Conservation (phyloP, 2,113 vertebrate species). For the Serinus canaria region DNA sequence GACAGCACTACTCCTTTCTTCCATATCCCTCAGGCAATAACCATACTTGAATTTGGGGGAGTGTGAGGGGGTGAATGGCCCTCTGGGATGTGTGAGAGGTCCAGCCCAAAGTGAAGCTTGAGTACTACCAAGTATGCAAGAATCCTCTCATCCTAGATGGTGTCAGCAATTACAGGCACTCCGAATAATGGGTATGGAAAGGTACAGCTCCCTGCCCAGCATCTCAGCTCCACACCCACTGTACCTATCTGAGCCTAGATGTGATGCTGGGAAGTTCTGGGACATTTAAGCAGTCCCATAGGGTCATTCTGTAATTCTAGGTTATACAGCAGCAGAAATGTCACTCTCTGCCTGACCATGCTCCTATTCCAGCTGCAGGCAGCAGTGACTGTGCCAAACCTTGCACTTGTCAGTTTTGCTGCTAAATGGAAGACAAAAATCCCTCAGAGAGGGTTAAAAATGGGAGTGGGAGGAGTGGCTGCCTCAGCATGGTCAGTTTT, state of each 20-base stretch:
- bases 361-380: not conserved
- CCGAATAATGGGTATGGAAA: not conserved
- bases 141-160: not conserved
- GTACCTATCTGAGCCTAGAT: not conserved
- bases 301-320: not conserved
- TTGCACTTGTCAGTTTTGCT: not conserved
- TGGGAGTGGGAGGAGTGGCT: fast-evolving
- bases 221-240: not conserved
- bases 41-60: not conserved
- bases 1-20: not conserved
- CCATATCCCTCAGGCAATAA: not conserved
- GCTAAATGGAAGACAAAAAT: not conserved
- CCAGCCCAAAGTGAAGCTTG: not conserved
- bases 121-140: not conserved
- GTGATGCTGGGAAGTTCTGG: not conserved
- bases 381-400: not conserved
- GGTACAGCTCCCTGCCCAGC: not conserved
- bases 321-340: not conserved
- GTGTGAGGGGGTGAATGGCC: fast-evolving
- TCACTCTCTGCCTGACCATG: not conserved
- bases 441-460: not conserved
- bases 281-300: not conserved
- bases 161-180: not conserved
- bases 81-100: not conserved
- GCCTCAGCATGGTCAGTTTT: not conserved